Percentiles rank a stretch among this genome's conserved stretches.
These are phyloP conservation scores for Neotoxoptera formosana DNA, from an alignment of 1,140 invertebrate genomes.

Conservation along the genomic window DNA sequence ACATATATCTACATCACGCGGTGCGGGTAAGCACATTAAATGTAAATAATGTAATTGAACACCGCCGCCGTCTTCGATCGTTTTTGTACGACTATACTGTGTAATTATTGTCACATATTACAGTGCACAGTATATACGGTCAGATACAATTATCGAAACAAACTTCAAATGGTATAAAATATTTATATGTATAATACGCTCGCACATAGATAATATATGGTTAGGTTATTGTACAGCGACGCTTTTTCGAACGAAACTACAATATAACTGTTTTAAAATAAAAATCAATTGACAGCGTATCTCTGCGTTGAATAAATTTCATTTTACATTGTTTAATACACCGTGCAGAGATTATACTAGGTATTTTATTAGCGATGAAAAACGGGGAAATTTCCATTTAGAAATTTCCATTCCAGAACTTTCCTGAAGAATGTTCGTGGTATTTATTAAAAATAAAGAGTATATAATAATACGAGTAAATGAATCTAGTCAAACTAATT, in stretches of 20 bases:
- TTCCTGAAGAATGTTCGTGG: too few species aligned
- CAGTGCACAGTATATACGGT: not conserved
- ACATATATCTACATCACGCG: not conserved
- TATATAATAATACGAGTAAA: too few species aligned
- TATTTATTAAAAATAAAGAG: too few species aligned
- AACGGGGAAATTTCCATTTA: too few species aligned
- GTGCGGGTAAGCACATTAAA: not conserved
- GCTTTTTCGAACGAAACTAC: not conserved
- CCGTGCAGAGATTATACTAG: too few species aligned
- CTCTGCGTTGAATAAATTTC: too few species aligned
- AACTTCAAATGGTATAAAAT: not conserved
- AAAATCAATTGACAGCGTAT: not conserved
- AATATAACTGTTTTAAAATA: not conserved
- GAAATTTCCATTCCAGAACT: too few species aligned
- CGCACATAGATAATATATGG: not conserved
- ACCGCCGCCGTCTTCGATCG: not conserved
- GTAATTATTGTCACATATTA: not conserved
- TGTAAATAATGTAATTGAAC: slow-evolving; percentile 12
- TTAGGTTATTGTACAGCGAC: not conserved
- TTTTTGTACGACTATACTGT: not conserved
- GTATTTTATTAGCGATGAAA: too few species aligned
- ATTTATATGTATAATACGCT: too few species aligned
- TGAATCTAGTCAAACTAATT: too few species aligned
- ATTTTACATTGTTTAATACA: too few species aligned
- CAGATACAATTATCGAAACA: not conserved